Percentiles rank a stretch among this genome's conserved stretches.
phyloP scores from a whole-genome alignment of 1,140 invertebrate genomes.

The Akabosia matsudoensis region DNA sequence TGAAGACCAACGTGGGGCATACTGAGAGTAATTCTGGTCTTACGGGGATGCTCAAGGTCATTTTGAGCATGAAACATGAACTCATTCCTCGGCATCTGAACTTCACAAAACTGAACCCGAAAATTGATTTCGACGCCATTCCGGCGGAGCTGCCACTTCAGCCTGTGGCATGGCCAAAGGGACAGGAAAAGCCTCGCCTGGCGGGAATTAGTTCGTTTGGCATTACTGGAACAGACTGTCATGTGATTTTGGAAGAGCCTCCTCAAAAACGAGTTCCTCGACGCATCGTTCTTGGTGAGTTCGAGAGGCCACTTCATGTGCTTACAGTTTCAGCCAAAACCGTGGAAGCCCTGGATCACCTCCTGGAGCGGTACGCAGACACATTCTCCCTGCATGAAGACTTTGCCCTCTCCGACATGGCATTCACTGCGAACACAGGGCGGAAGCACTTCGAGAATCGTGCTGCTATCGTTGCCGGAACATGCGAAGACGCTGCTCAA shows the following conservation, averaged over 20 bases:
- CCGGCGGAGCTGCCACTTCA: background rate
- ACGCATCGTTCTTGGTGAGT: background rate
- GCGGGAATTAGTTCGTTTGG: conserved; percentile 24
- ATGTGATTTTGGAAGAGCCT: conserved; percentile 21
- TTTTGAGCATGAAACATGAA: conserved; percentile 16
- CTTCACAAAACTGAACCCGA: conserved; percentile 3
- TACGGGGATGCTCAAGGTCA: conserved; percentile 16
- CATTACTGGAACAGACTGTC: conserved; percentile 12
- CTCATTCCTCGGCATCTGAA: background rate
- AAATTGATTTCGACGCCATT: background rate
- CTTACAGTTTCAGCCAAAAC: conserved; percentile 29
- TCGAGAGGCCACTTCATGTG: background rate
- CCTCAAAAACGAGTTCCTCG: background rate
- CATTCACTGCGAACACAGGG: conserved; percentile 28
- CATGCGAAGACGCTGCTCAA: background rate
- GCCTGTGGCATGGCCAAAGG: background rate
- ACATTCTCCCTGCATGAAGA: background rate
- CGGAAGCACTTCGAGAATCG: conserved; percentile 28
- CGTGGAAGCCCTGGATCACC: conserved; percentile 14
- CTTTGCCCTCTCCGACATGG: conserved; percentile 19
- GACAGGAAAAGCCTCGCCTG: background rate
- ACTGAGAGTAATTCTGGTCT: conserved; percentile 83
- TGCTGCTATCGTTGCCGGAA: conserved; percentile 25
- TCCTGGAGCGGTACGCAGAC: background rate
- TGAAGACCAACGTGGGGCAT: conserved; percentile 93